Percentiles rank a stretch among this genome's conserved stretches.
Evolutionary conservation across 2,113 vertebrate species (phyloP).

Genomic region (Oreotrochilus melanogaster): DNA sequence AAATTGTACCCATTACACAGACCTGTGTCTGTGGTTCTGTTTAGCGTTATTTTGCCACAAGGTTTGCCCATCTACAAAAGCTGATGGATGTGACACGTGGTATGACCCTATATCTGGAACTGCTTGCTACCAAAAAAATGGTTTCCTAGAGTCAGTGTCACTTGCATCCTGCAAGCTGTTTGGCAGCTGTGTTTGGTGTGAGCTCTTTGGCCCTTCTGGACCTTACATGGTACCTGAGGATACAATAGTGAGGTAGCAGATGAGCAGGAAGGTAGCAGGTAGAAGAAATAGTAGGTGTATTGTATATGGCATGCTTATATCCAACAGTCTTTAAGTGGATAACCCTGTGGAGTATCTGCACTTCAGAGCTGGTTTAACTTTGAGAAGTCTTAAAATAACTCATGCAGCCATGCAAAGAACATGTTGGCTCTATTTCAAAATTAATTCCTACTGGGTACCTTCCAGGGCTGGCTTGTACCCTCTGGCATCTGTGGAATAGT

Average conservation of each 20-base stretch:
- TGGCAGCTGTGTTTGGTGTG: conserved; percentile 11
- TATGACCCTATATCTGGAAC: conserved; percentile 15
- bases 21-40: background rate
- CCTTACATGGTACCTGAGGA: background rate
- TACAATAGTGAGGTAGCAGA: background rate
- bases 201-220: background rate
- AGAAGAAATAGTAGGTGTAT: background rate
- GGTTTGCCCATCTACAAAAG: background rate
- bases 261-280: background rate
- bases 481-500: conserved; percentile 62
- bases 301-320: background rate
- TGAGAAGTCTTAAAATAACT: conserved; percentile 62
- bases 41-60: accelerated
- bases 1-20: accelerated
- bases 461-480: conserved; percentile 45
- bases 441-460: conserved; percentile 43
- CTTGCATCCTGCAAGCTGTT: conserved; percentile 8
- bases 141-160: conserved; percentile 34
- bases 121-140: conserved; percentile 28
- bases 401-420: background rate
- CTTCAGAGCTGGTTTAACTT: conserved; percentile 24
- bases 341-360: background rate
- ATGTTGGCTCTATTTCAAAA: conserved; percentile 50
- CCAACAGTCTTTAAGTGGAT: background rate
- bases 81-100: conserved; percentile 13